Evolutionary conservation across 2,113 vertebrate species (phyloP).

Genomic region (Alectura lathami): DNA sequence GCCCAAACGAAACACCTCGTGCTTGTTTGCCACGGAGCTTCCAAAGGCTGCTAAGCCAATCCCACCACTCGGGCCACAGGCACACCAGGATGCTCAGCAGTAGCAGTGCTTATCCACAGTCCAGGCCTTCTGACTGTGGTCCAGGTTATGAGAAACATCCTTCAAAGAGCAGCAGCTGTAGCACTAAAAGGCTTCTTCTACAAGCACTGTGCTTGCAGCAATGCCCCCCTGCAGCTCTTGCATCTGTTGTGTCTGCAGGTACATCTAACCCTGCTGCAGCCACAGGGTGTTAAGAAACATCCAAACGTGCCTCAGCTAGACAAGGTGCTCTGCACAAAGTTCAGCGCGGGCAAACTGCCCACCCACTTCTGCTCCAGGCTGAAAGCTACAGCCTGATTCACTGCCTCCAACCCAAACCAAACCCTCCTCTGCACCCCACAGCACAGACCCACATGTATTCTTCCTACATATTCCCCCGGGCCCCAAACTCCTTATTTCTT

Average conservation of each 20-base stretch:
- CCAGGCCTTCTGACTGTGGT: not conserved
- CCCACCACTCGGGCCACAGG: not conserved
- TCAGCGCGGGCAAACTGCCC: not conserved
- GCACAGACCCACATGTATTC: not conserved
- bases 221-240: rapidly evolving
- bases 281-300: not conserved
- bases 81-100: not conserved
- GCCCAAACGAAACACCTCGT: not conserved
- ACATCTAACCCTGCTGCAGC: not conserved
- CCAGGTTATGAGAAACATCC: not conserved
- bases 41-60: not conserved
- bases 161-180: not conserved
- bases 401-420: not conserved
- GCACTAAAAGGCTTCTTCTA: not conserved
- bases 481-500: not conserved
- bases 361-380: not conserved
- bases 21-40: not conserved
- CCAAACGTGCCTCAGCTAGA: not conserved
- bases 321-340: rapidly evolving
- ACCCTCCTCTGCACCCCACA: not conserved
- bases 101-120: not conserved
- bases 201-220: not conserved
- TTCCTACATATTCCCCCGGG: rapidly evolving
- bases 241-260: not conserved
- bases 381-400: not conserved